Evolutionary conservation across 2,797 vertebrate species (phyloP).

Genomic region (Heliangelus exortis): DNA sequence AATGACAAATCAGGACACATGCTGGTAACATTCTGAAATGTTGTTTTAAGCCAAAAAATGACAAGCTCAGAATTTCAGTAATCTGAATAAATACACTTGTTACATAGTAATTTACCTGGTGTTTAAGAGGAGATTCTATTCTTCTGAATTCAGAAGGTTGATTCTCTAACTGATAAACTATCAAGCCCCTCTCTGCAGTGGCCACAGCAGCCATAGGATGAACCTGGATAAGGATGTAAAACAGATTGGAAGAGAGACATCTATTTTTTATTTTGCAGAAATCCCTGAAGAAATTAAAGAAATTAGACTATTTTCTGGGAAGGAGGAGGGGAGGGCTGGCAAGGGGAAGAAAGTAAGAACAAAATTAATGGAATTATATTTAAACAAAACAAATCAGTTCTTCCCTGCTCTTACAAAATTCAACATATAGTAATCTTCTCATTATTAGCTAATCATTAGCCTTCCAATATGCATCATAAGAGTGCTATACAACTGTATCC

Average conservation of each 20-base stretch:
- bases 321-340: neutral
- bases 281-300: neutral
- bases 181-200: slow-evolving; percentile 96
- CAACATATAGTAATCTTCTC: neutral
- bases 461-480: neutral
- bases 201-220: slow-evolving; percentile 98
- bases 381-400: neutral
- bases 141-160: slow-evolving; percentile 97
- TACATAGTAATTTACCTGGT: slow-evolving; percentile 84
- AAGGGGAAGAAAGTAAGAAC: neutral
- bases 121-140: slow-evolving; percentile 97
- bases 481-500: neutral
- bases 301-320: neutral
- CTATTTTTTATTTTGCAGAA: neutral
- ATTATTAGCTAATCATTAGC: neutral
- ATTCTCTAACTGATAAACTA: slow-evolving; percentile 97
- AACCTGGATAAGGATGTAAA: slow-evolving; percentile 77
- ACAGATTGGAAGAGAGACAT: neutral
- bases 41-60: neutral
- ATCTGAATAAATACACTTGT: neutral
- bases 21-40: neutral
- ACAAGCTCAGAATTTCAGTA: neutral
- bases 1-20: neutral
- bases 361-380: neutral
- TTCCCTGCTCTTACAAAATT: neutral